These are phyloP conservation scores for Pocillopora damicornis DNA, from an alignment of 64 coral and sea anemone species.

Conservation along the genomic window DNA sequence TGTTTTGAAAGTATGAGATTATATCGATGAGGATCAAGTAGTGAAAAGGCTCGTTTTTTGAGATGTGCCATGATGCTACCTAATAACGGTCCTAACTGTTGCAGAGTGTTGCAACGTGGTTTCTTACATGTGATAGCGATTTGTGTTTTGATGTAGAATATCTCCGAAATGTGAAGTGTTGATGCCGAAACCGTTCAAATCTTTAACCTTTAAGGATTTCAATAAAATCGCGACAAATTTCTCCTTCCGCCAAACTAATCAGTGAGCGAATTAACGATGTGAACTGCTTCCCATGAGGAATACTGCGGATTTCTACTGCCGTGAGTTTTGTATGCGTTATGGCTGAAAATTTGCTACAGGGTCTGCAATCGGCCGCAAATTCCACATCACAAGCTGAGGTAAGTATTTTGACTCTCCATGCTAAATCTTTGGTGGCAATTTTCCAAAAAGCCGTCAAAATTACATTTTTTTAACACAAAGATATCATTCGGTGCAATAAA, in stretches of 20 bases:
- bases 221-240: background rate
- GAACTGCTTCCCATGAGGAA: constrained; percentile 12
- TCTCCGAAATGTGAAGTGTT: constrained; percentile 17
- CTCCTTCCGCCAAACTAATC: background rate
- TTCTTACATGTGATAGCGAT: background rate
- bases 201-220: background rate
- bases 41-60: constrained; percentile 1
- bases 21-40: too few species aligned
- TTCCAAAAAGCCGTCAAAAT: too few species aligned
- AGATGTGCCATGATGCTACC: too few species aligned
- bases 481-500: too few species aligned
- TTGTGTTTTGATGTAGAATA: constrained; percentile 19
- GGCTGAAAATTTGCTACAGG: constrained; percentile 62
- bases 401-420: constrained; percentile 2
- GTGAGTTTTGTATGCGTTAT: constrained; percentile 20
- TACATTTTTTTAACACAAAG: too few species aligned
- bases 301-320: background rate
- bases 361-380: constrained; percentile 47
- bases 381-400: constrained; percentile 57
- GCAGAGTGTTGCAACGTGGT: constrained; percentile 47
- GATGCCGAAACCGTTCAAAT: background rate
- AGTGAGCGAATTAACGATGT: background rate
- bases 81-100: background rate
- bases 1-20: background rate
- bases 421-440: background rate